A percentile compares a stretch with the other conserved stretches of the same genome.
phyloP scores from a whole-genome alignment of 2,888 invertebrate species.

The Spodoptera littoralis region DNA sequence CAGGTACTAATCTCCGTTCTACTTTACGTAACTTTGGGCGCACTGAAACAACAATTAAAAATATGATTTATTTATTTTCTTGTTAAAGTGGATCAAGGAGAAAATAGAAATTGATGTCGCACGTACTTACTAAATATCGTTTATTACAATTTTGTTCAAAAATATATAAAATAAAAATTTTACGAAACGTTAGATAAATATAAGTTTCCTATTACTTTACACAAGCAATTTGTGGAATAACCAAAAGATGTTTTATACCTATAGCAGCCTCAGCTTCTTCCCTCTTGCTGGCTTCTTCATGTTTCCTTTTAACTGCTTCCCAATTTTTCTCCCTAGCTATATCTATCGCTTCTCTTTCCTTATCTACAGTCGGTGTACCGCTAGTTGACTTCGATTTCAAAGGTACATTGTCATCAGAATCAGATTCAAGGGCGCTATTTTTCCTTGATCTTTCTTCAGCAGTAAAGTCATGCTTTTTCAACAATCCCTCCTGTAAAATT shows the following conservation, averaged over 20 bases:
- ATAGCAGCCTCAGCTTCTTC: conserved; percentile 85
- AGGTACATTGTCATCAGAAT: conserved; percentile 85
- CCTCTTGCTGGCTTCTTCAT: conserved; percentile 86
- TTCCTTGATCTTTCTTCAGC: conserved; percentile 78
- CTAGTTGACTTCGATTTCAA: conserved; percentile 79
- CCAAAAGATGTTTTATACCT: conserved; percentile 65
- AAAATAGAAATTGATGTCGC: too few relatives aligned
- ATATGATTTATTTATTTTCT: too few relatives aligned
- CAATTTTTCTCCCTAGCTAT: conserved; percentile 88
- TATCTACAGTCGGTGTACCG: conserved; percentile 77
- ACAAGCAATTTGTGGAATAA: too few relatives aligned
- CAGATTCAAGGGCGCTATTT: conserved; percentile 83
- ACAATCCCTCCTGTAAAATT: conserved; percentile 77
- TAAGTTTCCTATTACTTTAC: too few relatives aligned
- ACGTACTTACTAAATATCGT: too few relatives aligned
- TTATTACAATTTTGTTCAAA: too few relatives aligned
- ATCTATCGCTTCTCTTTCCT: conserved; percentile 86
- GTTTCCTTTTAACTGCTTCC: conserved; percentile 88
- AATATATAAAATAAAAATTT: too few relatives aligned
- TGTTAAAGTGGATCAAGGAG: too few relatives aligned
- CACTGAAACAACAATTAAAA: conserved; percentile 73
- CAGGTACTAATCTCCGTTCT: conserved; percentile 94
- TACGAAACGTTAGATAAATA: too few relatives aligned
- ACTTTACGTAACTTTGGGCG: conserved; percentile 95
- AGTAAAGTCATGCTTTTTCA: conserved; percentile 82